Evolutionary conservation across 2,113 vertebrate species (phyloP), one percentile per base, ranked within the genome.

Genomic region (Percopsis transmontana): DNA sequence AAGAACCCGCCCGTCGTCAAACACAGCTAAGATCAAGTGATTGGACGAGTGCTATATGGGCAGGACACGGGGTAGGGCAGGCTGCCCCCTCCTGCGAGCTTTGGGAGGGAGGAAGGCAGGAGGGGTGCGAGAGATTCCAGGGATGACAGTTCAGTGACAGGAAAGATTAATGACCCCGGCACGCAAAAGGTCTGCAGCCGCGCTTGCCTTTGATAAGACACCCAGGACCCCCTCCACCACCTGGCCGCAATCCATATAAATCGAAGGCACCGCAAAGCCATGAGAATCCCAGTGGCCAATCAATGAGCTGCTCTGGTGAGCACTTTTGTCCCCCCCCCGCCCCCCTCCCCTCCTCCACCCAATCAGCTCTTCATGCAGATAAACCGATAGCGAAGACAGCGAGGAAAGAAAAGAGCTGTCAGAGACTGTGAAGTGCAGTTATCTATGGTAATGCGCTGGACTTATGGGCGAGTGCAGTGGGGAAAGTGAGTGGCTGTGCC

Each of bases 111-210:
- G 58, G 41, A 41, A 18, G 41, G 56, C 12, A 53, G 47, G 5
- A 65, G 72, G 62, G 23, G 40, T 23, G 62, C 41, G 64, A 70
- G 16, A 79, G 47, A 76, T 85, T 79, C 56, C 58, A 58, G n/a
- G 23, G 57, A 67, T 72, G 75, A 85, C 76, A 79, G 67, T 55
- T 18, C 40, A 39, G 41, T 88, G 88, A 88, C 84, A 91, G 72
- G 55, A 3, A 77, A 84, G 86, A 88, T 79, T 87, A 89, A 91
- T 78, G 75, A 89, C 75, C n/a, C 74, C 69, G 58, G 74, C 55
- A 80, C 66, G 82, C 39, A 87, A 70, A 90, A 90, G 65, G 65
- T 83, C 76, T 70, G 27, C 66, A 71, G 89, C 64, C 65, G 55
- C 6, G 15, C 20, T 7, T 8, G 50, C 66, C 70, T 80, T 86